Conservation (phyloP, 2,113 vertebrate genomes). For the Ivindomyrus marchei region DNA sequence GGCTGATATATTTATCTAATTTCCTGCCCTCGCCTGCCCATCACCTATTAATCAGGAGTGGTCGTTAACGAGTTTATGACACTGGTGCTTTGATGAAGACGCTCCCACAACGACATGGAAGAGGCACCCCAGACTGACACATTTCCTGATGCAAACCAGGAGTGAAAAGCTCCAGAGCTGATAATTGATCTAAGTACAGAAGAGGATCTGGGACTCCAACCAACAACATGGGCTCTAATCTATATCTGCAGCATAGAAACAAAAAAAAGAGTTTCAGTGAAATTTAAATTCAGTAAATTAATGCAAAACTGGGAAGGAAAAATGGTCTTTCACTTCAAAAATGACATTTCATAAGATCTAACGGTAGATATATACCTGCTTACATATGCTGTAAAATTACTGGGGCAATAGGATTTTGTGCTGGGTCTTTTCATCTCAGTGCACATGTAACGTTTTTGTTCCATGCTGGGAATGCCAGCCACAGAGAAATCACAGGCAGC, state of each 20-base stretch:
- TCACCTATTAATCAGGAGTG: slow-evolving; percentile 11
- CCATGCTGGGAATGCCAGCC: not conserved
- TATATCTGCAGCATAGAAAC: not conserved
- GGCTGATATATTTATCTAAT: slow-evolving; percentile 13
- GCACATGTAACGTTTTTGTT: not conserved
- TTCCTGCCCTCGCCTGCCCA: not conserved
- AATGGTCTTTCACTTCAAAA: not conserved
- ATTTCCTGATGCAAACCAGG: not conserved
- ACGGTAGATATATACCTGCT: not conserved
- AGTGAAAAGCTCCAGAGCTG: not conserved
- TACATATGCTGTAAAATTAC: not conserved
- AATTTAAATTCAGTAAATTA: not conserved
- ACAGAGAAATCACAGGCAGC: not conserved
- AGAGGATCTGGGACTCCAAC: not conserved
- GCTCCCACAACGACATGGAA: not conserved
- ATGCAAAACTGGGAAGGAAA: not conserved
- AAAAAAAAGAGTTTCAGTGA: not conserved
- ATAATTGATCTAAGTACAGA: not conserved
- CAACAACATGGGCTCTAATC: not conserved
- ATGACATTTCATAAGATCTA: not conserved
- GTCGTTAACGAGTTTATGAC: not conserved
- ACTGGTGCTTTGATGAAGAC: not conserved
- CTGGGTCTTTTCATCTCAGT: not conserved
- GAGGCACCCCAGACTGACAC: not conserved
- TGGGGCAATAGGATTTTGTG: not conserved